Evolutionary conservation across 2,888 invertebrate genomes (phyloP).

Genomic region (Leucophenga montana): DNA sequence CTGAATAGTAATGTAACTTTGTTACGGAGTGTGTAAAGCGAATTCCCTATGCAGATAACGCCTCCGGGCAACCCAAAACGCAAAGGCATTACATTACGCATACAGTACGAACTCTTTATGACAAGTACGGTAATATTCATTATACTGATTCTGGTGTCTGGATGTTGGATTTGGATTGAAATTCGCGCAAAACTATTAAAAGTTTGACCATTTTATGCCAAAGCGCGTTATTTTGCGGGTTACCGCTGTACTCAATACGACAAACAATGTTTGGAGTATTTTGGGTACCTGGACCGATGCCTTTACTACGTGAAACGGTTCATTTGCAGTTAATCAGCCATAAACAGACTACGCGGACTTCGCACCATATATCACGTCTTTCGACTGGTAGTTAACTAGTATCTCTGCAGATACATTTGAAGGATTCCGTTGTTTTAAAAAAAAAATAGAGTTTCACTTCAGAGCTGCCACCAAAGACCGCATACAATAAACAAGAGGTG

Average conservation of each 20-base stretch:
- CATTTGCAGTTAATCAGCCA: slow-evolving; percentile 46
- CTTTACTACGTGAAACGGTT: slow-evolving; percentile 56
- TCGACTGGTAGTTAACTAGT: slow-evolving; percentile 56
- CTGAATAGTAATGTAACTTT: no score
- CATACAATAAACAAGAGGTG: slow-evolving; percentile 53
- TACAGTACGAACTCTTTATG: slow-evolving; percentile 60
- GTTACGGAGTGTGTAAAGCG: no score
- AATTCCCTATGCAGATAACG: slow-evolving; percentile 75
- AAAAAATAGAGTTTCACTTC: slow-evolving; percentile 55
- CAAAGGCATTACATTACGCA: slow-evolving; percentile 75
- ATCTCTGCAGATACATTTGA: slow-evolving; percentile 60
- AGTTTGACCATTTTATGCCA: slow-evolving; percentile 61
- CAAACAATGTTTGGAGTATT: slow-evolving; percentile 59
- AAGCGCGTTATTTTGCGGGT: slow-evolving; percentile 62
- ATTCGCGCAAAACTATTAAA: slow-evolving; percentile 63
- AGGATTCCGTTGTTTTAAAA: slow-evolving; percentile 50
- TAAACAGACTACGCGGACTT: slow-evolving; percentile 41
- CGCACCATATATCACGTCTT: slow-evolving; percentile 51
- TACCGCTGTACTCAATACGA: slow-evolving; percentile 58
- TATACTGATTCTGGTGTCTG: slow-evolving; percentile 66
- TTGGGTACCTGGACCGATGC: slow-evolving; percentile 61
- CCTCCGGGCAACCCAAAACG: slow-evolving; percentile 65
- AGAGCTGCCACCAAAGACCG: slow-evolving; percentile 53
- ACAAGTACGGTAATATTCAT: slow-evolving; percentile 58
- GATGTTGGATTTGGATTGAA: slow-evolving; percentile 64